phyloP scores from a whole-genome alignment of 2,113 vertebrate species.

The Cyanoliseus patagonus region DNA sequence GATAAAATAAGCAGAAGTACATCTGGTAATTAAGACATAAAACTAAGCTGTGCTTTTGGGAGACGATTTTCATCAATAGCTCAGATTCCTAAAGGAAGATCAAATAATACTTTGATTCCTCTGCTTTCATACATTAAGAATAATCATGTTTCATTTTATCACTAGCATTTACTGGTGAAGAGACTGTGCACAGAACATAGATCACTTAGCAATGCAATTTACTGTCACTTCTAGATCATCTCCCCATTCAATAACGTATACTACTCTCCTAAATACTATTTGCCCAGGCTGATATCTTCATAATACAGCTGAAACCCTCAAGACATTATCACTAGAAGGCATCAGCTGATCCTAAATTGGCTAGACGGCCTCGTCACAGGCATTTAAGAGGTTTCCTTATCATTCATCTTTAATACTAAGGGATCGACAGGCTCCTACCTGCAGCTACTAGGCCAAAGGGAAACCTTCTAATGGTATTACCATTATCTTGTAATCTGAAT shows the following conservation, averaged over 20 bases:
- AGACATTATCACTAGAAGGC: conserved; percentile 52
- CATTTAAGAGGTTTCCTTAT: conserved; percentile 58
- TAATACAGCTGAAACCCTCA: conserved; percentile 63
- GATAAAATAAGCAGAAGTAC: neutral
- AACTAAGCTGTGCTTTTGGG: neutral
- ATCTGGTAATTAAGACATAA: neutral
- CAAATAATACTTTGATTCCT: neutral
- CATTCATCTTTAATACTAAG: conserved; percentile 65
- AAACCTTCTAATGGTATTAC: conserved; percentile 57
- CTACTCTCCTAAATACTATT: conserved; percentile 42
- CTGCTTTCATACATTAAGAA: conserved; percentile 22
- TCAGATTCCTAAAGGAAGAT: conserved; percentile 17
- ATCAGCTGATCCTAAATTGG: conserved; percentile 67
- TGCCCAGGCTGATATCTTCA: conserved; percentile 55
- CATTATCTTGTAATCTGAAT: conserved; percentile 69
- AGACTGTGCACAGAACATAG: neutral
- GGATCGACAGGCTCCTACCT: conserved; percentile 62
- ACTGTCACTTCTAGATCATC: conserved; percentile 48
- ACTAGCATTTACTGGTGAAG: neutral
- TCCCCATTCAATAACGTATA: conserved; percentile 42
- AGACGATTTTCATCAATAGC: neutral
- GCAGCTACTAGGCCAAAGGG: conserved; percentile 29
- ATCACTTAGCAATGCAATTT: conserved; percentile 54
- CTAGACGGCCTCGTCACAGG: conserved; percentile 22
- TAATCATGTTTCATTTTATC: conserved; percentile 12